phyloP scores from a whole-genome alignment of 2,113 vertebrate species.

The Chaenocephalus aceratus region DNA sequence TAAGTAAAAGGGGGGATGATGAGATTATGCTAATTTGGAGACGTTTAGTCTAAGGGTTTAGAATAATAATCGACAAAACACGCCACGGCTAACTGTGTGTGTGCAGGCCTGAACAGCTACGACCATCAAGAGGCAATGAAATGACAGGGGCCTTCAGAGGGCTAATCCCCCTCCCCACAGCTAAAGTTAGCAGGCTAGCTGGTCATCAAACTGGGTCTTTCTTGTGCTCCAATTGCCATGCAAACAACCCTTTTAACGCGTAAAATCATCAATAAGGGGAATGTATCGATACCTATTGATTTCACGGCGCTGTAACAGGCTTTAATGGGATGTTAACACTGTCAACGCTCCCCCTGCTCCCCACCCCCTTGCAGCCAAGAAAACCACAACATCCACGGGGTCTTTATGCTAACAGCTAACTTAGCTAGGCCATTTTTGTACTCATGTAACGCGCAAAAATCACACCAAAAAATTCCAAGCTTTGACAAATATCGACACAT shows the following conservation, averaged over 20 bases:
- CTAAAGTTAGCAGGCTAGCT: constrained; percentile 75
- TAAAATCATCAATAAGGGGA: background rate
- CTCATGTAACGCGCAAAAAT: background rate
- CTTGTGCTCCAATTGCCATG: constrained; percentile 1
- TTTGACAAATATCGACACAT: no score
- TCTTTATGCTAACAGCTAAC: constrained; percentile 29
- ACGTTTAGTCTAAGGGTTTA: background rate
- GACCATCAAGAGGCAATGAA: constrained; percentile 62
- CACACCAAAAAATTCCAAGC: background rate
- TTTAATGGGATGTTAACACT: constrained; percentile 13
- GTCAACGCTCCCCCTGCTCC: constrained; percentile 2
- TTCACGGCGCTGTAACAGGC: background rate
- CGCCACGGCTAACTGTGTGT: constrained; percentile 4
- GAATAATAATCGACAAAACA: background rate
- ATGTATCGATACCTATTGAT: background rate
- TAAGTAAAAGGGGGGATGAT: constrained; percentile 21
- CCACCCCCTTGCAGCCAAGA: constrained; percentile 35
- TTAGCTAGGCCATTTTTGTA: background rate
- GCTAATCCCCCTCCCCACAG: constrained; percentile 67
- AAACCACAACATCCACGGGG: constrained; percentile 50
- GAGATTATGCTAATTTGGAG: constrained; percentile 15
- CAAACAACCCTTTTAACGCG: constrained; percentile 6
- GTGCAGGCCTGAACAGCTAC: constrained; percentile 52
- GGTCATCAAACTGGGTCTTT: constrained; percentile 30
- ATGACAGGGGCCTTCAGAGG: constrained; percentile 71